phyloP scores from a whole-genome alignment of 2,888 invertebrate species.

The Oeneis ivallda region DNA sequence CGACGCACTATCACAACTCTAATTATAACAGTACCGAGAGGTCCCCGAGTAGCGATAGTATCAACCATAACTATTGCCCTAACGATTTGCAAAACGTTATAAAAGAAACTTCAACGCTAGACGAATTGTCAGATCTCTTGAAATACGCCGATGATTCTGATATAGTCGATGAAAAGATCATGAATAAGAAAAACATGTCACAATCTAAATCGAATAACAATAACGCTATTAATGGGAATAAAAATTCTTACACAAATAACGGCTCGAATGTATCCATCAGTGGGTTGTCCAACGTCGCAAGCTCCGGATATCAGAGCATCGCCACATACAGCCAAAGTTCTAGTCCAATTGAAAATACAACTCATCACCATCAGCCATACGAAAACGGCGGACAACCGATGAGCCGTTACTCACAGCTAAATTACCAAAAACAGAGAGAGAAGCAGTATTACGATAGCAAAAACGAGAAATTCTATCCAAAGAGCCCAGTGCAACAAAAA shows the following conservation, averaged over 20 bases:
- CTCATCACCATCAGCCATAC: constrained; percentile 68
- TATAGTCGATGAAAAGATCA: constrained; percentile 75
- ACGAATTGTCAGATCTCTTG: constrained; percentile 86
- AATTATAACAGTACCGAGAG: constrained; percentile 70
- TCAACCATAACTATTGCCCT: constrained; percentile 72
- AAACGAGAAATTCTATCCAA: constrained; percentile 77
- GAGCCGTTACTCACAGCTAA: constrained; percentile 75
- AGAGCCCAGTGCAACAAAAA: constrained; percentile 78
- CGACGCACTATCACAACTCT: constrained; percentile 67
- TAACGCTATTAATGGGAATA: constrained; percentile 72
- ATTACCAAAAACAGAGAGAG: constrained; percentile 78
- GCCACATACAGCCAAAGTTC: constrained; percentile 93
- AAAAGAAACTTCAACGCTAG: constrained; percentile 83
- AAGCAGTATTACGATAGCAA: constrained; percentile 77
- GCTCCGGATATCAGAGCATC: constrained; percentile 94
- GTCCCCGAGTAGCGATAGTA: constrained; percentile 72
- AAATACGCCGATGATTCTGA: constrained; percentile 89
- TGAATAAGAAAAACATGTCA: constrained; percentile 73
- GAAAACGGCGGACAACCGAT: constrained; percentile 76
- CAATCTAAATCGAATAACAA: constrained; percentile 69
- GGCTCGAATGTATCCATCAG: constrained; percentile 91
- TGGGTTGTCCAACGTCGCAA: constrained; percentile 88
- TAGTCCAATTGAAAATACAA: constrained; percentile 88
- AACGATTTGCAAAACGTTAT: constrained; percentile 73
- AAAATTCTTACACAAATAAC: constrained; percentile 79